These are phyloP conservation scores for rabbit (Oryctolagus cuniculus) DNA, from an alignment of 2,113 vertebrate genomes.

Conservation along the genomic window DNA sequence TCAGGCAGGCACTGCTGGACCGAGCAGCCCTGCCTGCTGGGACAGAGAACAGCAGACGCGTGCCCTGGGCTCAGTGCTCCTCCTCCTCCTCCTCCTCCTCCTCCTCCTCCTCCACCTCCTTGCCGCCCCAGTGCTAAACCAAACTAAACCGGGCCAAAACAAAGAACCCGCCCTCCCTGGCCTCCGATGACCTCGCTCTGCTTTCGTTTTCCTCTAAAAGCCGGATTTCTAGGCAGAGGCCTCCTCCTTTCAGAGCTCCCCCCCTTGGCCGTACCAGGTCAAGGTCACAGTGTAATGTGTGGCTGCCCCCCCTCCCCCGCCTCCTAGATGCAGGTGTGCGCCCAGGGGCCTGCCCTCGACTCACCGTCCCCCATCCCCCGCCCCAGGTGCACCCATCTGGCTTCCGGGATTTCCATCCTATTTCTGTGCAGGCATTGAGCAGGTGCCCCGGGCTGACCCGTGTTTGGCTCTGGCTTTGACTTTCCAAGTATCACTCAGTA, in stretches of 20 bases:
- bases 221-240: background rate
- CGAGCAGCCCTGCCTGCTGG: too few species aligned
- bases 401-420: background rate
- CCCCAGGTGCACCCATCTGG: rapidly evolving
- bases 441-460: background rate
- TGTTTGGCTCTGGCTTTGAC: background rate
- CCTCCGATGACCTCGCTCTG: background rate
- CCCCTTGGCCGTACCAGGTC: background rate
- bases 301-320: background rate
- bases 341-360: background rate
- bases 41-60: too few species aligned
- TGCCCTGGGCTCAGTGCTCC: too few species aligned
- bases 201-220: background rate
- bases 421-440: background rate
- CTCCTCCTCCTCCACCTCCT: background rate
- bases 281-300: too few species aligned
- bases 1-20: too few species aligned
- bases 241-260: background rate
- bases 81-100: background rate
- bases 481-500: background rate
- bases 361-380: background rate
- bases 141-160: background rate
- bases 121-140: background rate
- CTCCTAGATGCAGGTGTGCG: background rate
- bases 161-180: background rate